These are phyloP conservation scores for Barnardius zonarius DNA, from an alignment of 2,113 vertebrate genomes.

Conservation along the genomic window DNA sequence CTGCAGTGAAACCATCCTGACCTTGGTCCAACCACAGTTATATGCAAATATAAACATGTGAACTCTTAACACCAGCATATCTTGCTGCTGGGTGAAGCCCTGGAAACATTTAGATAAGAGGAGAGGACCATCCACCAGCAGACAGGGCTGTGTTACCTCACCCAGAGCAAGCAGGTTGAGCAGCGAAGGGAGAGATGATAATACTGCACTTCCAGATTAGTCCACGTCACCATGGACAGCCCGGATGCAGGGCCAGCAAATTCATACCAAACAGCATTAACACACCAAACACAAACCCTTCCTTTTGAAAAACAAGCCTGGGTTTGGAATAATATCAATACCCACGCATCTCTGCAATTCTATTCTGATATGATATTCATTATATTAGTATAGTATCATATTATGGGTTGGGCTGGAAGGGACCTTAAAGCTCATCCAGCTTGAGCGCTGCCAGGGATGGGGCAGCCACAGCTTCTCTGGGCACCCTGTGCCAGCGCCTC, in stretches of 20 bases:
- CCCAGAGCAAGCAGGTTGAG: neutral
- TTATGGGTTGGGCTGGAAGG: neutral
- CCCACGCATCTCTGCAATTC: neutral
- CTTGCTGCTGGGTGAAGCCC: neutral
- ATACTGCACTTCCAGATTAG: neutral
- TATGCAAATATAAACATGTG: rapidly evolving
- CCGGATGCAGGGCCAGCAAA: neutral
- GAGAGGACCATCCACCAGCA: neutral
- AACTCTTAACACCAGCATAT: neutral
- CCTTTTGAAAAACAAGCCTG: neutral
- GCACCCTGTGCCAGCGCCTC: too few species aligned
- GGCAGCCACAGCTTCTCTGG: too few species aligned
- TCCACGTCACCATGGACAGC: neutral
- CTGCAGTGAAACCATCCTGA: neutral
- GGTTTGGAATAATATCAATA: neutral
- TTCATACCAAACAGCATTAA: rapidly evolving
- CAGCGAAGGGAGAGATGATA: neutral
- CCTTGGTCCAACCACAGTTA: neutral
- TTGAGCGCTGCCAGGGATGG: too few species aligned
- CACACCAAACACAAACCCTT: neutral
- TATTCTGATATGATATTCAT: neutral
- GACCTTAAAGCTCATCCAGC: neutral
- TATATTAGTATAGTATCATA: neutral
- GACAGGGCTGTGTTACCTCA: neutral
- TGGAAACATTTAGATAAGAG: neutral